A percentile compares a stretch with the other conserved stretches of the same genome.
Conservation (phyloP, 2,113 vertebrate genomes). For the Elephas maximus region DNA sequence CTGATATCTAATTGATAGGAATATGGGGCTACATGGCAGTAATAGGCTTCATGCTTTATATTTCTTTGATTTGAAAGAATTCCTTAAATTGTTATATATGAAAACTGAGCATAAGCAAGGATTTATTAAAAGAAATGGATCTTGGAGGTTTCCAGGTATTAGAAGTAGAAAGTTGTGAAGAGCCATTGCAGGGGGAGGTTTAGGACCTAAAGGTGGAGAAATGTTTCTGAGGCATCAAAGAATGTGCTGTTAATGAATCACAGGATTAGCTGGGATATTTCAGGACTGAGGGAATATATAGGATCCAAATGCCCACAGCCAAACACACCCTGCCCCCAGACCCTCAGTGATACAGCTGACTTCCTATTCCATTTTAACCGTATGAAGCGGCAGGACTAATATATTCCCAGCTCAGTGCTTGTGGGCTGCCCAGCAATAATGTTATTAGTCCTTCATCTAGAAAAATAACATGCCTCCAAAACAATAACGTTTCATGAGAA, state of each 20-base stretch:
- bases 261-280: neutral
- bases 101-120: neutral
- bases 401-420: neutral
- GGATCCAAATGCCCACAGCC: neutral
- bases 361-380: neutral
- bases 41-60: neutral
- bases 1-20: neutral
- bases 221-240: neutral
- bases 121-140: neutral
- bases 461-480: neutral
- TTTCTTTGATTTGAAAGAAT: neutral
- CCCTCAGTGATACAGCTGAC: neutral
- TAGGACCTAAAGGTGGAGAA: neutral
- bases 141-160: neutral
- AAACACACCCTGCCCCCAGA: neutral
- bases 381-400: neutral
- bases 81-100: neutral
- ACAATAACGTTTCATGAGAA: neutral
- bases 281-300: neutral
- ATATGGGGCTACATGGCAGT: neutral
- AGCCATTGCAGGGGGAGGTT: neutral
- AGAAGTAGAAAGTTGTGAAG: neutral
- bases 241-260: neutral
- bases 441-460: neutral
- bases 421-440: neutral